Percentiles rank a stretch among this genome's conserved stretches.
Evolutionary conservation across 2,113 vertebrate species (phyloP).

Genomic region (Mohoua ochrocephala): DNA sequence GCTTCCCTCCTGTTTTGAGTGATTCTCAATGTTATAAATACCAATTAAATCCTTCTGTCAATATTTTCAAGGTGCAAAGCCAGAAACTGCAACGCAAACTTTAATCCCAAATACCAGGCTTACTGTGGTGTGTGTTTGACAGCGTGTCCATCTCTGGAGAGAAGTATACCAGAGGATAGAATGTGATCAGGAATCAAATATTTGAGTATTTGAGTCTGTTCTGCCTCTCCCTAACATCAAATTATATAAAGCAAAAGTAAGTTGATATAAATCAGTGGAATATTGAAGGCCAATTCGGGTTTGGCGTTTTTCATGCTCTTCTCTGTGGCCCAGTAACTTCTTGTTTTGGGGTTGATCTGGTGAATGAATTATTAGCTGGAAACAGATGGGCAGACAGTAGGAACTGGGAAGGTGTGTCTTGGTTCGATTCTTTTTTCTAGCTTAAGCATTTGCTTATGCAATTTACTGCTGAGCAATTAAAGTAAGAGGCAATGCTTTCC

Average conservation of each 20-base stretch:
- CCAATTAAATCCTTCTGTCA: not conserved
- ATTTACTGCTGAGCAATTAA: not conserved
- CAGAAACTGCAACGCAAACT: not conserved
- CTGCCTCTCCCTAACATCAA: not conserved
- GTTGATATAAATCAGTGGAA: not conserved
- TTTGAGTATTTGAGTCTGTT: not conserved
- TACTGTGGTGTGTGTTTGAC: too few species aligned
- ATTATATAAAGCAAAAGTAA: not conserved
- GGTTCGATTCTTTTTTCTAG: not conserved
- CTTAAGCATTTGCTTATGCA: not conserved
- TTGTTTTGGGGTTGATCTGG: not conserved
- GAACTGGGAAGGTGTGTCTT: not conserved
- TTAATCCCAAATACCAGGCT: not conserved
- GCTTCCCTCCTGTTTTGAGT: not conserved
- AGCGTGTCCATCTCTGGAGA: fast-evolving
- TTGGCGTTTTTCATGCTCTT: not conserved
- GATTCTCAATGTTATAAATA: not conserved
- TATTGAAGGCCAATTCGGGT: not conserved
- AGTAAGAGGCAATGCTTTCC: not conserved
- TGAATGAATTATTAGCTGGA: not conserved
- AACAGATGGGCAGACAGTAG: not conserved
- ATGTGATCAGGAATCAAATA: not conserved
- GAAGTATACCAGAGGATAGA: not conserved
- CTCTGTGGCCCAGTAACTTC: not conserved
- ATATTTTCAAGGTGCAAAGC: not conserved